phyloP scores from a whole-genome alignment of 2,888 invertebrate species.

The Onthophagus sagittarius region DNA sequence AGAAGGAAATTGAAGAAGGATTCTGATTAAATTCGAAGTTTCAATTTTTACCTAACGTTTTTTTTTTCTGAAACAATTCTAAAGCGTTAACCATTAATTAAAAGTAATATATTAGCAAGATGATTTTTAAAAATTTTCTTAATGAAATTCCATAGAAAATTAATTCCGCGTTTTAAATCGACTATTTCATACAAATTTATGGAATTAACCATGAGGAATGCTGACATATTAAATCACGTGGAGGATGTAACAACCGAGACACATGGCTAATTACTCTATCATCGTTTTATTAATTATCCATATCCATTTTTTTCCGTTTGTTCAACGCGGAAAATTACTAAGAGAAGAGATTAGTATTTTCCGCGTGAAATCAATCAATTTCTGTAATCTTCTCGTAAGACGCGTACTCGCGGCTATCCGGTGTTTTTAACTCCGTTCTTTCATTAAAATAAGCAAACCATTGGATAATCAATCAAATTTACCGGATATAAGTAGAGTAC shows the following conservation, averaged over 20 bases:
- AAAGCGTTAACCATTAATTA: background rate
- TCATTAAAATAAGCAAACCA: constrained; percentile 8
- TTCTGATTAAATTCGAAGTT: background rate
- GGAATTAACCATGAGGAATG: background rate
- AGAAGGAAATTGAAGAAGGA: background rate
- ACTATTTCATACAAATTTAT: background rate
- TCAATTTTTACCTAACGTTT: no score
- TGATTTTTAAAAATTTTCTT: background rate
- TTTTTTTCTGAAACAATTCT: background rate
- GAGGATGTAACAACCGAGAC: background rate
- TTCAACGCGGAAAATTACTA: background rate
- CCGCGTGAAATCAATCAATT: background rate
- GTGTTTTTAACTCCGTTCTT: background rate
- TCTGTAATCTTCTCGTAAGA: background rate
- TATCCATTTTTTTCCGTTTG: background rate
- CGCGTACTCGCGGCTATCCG: background rate
- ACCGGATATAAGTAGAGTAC: constrained; percentile 4
- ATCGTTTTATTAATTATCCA: background rate
- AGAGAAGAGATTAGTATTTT: background rate
- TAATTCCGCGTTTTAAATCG: background rate
- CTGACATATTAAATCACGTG: background rate
- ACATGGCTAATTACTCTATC: background rate
- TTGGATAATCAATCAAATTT: constrained; percentile 2
- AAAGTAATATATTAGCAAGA: no score
- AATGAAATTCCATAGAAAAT: background rate